Percentiles rank a stretch among this genome's conserved stretches.
These are phyloP conservation scores for human DNA, from an alignment of 2,113 vertebrate species.

Conservation along the genomic window DNA sequence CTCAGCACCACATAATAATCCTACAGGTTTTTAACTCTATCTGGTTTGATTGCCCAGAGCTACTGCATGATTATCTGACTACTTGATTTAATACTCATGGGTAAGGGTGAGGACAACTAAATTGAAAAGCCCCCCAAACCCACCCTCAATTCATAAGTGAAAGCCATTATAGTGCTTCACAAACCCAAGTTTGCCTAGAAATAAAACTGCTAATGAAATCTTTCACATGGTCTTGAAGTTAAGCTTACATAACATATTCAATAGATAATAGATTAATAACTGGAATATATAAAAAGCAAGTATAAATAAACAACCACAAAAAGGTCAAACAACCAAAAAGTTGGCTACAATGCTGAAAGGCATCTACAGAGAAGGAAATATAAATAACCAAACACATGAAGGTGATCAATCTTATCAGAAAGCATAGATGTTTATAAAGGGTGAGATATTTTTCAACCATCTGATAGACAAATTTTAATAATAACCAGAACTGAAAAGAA, in stretches of 20 bases:
- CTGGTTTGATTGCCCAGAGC: slow-evolving; percentile 76
- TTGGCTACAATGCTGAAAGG: background rate
- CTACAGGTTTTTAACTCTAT: slow-evolving; percentile 83
- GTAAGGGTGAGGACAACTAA: slow-evolving; percentile 43
- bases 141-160: background rate
- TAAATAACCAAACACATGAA: slow-evolving; percentile 13
- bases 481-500: slow-evolving; percentile 21
- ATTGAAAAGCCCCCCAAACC: background rate
- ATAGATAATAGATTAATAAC: background rate
- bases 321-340: slow-evolving; percentile 26
- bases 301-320: background rate
- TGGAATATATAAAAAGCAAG: slow-evolving; percentile 2
- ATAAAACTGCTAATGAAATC: background rate
- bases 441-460: background rate
- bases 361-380: slow-evolving; percentile 56
- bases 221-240: background rate
- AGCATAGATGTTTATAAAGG: background rate
- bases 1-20: slow-evolving; percentile 82
- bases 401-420: background rate
- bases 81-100: background rate
- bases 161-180: background rate
- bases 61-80: slow-evolving; percentile 79
- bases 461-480: slow-evolving; percentile 29
- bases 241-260: slow-evolving; percentile 12
- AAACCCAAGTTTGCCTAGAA: background rate